Percentiles rank a stretch among this genome's conserved stretches.
These are phyloP conservation scores for Turnix velox DNA, from an alignment of 2,113 vertebrate genomes.

Conservation along the genomic window DNA sequence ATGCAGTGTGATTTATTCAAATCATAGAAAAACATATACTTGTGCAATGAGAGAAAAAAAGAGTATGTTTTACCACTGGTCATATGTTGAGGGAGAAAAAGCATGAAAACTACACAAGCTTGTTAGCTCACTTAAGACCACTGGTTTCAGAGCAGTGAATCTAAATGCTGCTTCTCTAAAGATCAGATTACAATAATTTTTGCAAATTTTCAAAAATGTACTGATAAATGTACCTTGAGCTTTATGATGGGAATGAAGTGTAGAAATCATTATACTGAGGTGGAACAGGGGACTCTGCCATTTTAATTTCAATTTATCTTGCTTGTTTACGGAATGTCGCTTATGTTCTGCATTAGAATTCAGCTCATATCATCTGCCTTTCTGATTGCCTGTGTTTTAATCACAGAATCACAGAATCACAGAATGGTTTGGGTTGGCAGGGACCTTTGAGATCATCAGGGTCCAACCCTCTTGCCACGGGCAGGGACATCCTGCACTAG, in stretches of 20 bases:
- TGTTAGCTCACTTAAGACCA: not conserved
- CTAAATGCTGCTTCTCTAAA: not conserved
- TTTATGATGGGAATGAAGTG: not conserved
- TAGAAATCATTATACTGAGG: not conserved
- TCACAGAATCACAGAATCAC: no score
- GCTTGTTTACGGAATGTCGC: not conserved
- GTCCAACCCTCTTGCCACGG: no score
- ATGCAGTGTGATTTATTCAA: not conserved
- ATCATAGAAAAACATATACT: not conserved
- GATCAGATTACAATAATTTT: not conserved
- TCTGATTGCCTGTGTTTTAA: not conserved
- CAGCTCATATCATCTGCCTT: not conserved
- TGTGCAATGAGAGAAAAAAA: not conserved
- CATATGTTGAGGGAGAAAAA: not conserved
- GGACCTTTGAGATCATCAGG: no score
- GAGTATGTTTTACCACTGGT: not conserved
- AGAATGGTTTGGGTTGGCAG: no score
- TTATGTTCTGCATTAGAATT: not conserved
- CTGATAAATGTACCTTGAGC: not conserved
- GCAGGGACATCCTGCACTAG: no score
- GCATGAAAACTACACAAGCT: not conserved
- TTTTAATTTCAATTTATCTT: not conserved
- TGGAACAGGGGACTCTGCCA: not conserved
- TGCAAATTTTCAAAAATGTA: not conserved
- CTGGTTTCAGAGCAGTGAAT: not conserved